Percentiles rank a stretch among this genome's conserved stretches.
Evolutionary conservation across 2,113 vertebrate species (phyloP).

Genomic region (Cynopterus brachyotis): DNA sequence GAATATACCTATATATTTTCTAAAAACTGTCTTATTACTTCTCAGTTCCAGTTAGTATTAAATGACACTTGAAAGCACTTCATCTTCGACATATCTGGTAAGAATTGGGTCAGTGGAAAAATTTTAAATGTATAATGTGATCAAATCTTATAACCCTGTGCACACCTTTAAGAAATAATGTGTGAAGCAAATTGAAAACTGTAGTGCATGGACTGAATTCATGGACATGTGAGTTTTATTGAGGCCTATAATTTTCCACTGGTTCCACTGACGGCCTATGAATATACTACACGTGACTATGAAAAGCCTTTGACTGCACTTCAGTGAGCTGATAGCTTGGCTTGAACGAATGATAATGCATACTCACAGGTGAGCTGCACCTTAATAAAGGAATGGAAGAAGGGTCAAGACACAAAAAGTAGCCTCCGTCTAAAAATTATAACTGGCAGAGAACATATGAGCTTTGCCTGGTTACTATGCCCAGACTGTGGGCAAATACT

Average conservation of each 20-base stretch:
- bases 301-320: not conserved
- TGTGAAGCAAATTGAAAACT: slow-evolving; percentile 37
- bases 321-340: not conserved
- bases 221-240: not conserved
- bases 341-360: slow-evolving; percentile 1
- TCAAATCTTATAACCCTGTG: not conserved
- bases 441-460: slow-evolving; percentile 8
- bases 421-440: not conserved
- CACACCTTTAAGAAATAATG: not conserved
- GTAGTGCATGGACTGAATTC: not conserved
- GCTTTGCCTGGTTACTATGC: not conserved
- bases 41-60: not conserved
- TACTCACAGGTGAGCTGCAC: not conserved
- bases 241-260: not conserved
- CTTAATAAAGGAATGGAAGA: slow-evolving; percentile 15
- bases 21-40: not conserved
- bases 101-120: not conserved
- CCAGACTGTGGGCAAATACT: not conserved
- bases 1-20: not conserved
- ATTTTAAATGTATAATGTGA: not conserved
- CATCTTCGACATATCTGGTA: not conserved
- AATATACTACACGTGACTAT: not conserved
- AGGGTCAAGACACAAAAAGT: not conserved
- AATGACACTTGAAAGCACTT: not conserved
- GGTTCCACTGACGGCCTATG: slow-evolving; percentile 21